These are phyloP conservation scores for Clarias batrachus DNA, from an alignment of 2,113 vertebrate species.

Conservation along the genomic window DNA sequence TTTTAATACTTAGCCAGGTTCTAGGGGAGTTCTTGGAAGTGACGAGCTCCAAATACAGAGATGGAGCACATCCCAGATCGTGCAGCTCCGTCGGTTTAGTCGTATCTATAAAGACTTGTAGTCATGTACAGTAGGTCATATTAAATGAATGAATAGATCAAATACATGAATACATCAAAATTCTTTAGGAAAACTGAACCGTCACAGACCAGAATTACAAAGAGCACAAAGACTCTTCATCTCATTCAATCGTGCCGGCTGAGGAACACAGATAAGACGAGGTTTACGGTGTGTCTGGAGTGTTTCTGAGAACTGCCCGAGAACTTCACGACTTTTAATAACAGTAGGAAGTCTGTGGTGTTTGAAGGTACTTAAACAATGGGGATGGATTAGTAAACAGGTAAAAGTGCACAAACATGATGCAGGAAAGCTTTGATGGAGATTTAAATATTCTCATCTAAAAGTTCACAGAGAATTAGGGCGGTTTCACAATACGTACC, in stretches of 20 bases:
- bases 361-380: slow-evolving; percentile 12
- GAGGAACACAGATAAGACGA: not conserved
- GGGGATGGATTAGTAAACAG: not conserved
- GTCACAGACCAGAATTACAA: not conserved
- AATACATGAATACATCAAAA: not conserved
- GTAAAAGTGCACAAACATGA: not conserved
- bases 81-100: not conserved
- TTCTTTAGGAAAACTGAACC: not conserved
- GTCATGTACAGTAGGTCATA: not conserved
- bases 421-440: slow-evolving; percentile 15
- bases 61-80: not conserved
- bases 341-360: not conserved
- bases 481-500: too few relatives aligned
- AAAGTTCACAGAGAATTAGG: not conserved
- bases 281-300: not conserved
- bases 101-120: not conserved
- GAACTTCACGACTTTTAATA: not conserved
- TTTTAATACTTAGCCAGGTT: not conserved
- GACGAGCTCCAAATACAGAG: not conserved
- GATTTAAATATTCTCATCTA: not conserved
- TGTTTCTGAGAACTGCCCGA: not conserved
- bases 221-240: too few relatives aligned
- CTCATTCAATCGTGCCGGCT: not conserved
- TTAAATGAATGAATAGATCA: not conserved
- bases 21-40: not conserved